A percentile compares a stretch with the other conserved stretches of the same genome.
Evolutionary conservation across 2,797 vertebrate genomes (phyloP).

Genomic region (Neopelma chrysocephalum): DNA sequence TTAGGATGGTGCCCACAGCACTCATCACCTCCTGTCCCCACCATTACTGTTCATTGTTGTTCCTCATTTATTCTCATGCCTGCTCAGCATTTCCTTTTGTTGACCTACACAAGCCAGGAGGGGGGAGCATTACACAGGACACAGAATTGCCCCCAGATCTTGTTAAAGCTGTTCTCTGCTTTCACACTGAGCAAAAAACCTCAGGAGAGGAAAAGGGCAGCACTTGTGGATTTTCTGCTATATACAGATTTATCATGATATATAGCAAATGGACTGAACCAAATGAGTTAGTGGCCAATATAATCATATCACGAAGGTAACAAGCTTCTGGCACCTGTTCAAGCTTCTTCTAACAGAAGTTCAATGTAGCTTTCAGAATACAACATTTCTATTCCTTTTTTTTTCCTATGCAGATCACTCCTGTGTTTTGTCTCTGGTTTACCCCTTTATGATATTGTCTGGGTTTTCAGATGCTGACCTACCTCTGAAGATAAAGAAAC

Average conservation of each 20-base stretch:
- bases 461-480: constrained; percentile 45
- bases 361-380: not conserved
- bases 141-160: not conserved
- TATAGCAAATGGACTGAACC: not conserved
- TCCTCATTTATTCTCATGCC: not conserved
- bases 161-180: not conserved
- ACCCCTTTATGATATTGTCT: not conserved
- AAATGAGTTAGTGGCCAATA: not conserved
- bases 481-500: constrained; percentile 38
- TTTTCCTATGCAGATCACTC: not conserved
- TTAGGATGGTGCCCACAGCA: not conserved
- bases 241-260: not conserved
- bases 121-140: not conserved
- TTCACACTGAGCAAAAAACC: not conserved
- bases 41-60: not conserved
- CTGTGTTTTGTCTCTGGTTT: not conserved
- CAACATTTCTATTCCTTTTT: not conserved
- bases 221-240: not conserved
- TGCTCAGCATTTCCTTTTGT: not conserved
- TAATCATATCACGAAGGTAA: not conserved
- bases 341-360: not conserved
- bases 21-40: not conserved
- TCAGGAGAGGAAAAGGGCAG: not conserved
- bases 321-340: not conserved
- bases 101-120: not conserved